Percentiles rank a stretch among this genome's conserved stretches.
Evolutionary conservation across 35 echinoderm and acorn worm genomes (phyloP).

Genomic region (Eucidaris tribuloides): DNA sequence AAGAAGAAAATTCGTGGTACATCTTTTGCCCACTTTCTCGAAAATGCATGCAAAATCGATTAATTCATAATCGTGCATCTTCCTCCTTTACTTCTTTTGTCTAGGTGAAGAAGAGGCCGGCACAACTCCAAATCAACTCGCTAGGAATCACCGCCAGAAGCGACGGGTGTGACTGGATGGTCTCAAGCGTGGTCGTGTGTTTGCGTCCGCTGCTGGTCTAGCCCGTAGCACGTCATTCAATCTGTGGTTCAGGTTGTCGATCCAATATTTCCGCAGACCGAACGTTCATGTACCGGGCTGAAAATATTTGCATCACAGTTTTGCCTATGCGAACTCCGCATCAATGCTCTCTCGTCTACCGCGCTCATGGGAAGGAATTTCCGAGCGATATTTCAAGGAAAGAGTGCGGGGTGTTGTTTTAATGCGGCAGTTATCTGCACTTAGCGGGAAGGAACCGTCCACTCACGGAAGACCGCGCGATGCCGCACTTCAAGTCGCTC

Average conservation of each 20-base stretch:
- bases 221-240: conserved; percentile 47
- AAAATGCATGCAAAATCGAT: too few species aligned
- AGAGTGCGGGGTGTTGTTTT: conserved; percentile 33
- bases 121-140: background rate
- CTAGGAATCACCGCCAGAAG: conserved; percentile 57
- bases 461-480: background rate
- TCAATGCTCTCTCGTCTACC: conserved; percentile 79
- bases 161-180: conserved; percentile 69
- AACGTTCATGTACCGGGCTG: conserved; percentile 22
- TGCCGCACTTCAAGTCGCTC: conserved; percentile 6
- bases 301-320: conserved; percentile 26
- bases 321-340: conserved; percentile 77
- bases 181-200: conserved; percentile 61
- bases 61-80: too few species aligned
- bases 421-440: background rate
- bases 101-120: background rate
- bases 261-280: conserved; percentile 29
- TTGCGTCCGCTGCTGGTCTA: conserved; percentile 75
- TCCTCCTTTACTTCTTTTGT: too few species aligned
- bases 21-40: too few species aligned
- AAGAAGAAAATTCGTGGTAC: too few species aligned
- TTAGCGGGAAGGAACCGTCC: background rate
- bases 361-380: conserved; percentile 93
- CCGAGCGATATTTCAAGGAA: conserved; percentile 64
- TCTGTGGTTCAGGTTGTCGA: conserved; percentile 45